phyloP scores from a whole-genome alignment of 2,888 invertebrate genomes.

The Syrphus vitripennis region DNA sequence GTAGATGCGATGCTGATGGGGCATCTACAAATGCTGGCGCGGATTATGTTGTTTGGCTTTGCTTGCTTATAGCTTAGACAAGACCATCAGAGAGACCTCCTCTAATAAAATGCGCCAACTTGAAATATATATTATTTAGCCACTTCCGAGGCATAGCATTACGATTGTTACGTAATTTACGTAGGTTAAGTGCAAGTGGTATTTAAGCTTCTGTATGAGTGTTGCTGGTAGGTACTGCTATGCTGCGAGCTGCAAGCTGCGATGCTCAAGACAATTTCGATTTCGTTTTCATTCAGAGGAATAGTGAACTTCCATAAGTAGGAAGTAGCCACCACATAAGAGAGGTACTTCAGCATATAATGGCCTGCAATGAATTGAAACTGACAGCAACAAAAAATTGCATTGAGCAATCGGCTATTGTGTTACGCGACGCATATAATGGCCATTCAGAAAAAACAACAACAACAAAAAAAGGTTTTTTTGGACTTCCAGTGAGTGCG shows the following conservation, averaged over 20 bases:
- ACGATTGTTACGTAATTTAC: conserved; percentile 65
- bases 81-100: not conserved
- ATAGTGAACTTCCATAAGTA: not conserved
- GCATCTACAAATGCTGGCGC: conserved; percentile 14
- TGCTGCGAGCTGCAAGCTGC: not conserved
- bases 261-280: conserved; percentile 42
- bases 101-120: conserved; percentile 24
- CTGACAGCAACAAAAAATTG: not conserved
- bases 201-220: conserved; percentile 56
- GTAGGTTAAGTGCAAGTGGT: conserved; percentile 67
- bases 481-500: not conserved
- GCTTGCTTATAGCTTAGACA: not conserved
- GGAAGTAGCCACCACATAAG: conserved; percentile 16
- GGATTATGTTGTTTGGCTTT: conserved; percentile 62
- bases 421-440: not conserved
- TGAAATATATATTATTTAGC: conserved; percentile 54
- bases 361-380: not conserved
- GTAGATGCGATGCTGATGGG: conserved; percentile 21
- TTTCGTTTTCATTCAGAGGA: conserved; percentile 57
- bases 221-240: not conserved
- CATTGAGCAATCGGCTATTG: conserved; percentile 18
- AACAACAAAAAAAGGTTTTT: conserved; percentile 5
- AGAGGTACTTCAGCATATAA: conserved; percentile 5
- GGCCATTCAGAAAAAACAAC: not conserved
- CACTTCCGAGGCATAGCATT: conserved; percentile 51